Evolutionary conservation across 1,140 invertebrate genomes (phyloP).

Genomic region (Lithobius niger): DNA sequence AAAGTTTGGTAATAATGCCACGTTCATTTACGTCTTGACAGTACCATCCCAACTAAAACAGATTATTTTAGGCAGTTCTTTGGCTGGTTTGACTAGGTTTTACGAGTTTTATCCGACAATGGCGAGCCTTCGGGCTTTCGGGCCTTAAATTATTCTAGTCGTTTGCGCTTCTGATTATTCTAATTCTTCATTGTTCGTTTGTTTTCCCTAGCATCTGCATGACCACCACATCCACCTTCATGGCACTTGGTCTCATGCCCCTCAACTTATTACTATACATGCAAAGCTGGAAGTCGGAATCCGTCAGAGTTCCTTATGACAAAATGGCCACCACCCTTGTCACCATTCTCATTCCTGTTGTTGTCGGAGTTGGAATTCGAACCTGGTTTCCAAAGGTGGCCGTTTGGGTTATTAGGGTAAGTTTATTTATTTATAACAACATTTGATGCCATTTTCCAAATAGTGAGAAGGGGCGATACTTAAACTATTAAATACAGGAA

Average conservation of each 20-base stretch:
- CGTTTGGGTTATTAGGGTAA: slow-evolving; percentile 20
- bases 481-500: too few species aligned
- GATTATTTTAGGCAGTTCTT: too few species aligned
- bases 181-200: slow-evolving; percentile 2
- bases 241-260: slow-evolving; percentile 31
- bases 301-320: slow-evolving; percentile 27
- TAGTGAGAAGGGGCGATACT: too few species aligned
- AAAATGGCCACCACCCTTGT: slow-evolving; percentile 29
- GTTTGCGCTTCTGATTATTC: too few species aligned
- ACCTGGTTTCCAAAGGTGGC: slow-evolving; percentile 26
- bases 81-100: too few species aligned
- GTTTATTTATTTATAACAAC: slow-evolving; percentile 9
- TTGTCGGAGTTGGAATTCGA: slow-evolving; percentile 27
- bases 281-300: slow-evolving; percentile 17
- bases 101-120: too few species aligned
- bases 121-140: too few species aligned
- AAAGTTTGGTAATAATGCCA: too few species aligned
- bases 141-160: too few species aligned
- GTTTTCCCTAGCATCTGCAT: slow-evolving; percentile 28
- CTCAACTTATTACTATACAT: slow-evolving; percentile 31
- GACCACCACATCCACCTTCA: slow-evolving; percentile 29
- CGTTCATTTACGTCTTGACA: too few species aligned
- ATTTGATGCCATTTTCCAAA: too few species aligned
- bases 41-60: too few species aligned
- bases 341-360: slow-evolving; percentile 26